phyloP scores from a whole-genome alignment of 2,797 vertebrate genomes.

The Sphenopsis melanotis region DNA sequence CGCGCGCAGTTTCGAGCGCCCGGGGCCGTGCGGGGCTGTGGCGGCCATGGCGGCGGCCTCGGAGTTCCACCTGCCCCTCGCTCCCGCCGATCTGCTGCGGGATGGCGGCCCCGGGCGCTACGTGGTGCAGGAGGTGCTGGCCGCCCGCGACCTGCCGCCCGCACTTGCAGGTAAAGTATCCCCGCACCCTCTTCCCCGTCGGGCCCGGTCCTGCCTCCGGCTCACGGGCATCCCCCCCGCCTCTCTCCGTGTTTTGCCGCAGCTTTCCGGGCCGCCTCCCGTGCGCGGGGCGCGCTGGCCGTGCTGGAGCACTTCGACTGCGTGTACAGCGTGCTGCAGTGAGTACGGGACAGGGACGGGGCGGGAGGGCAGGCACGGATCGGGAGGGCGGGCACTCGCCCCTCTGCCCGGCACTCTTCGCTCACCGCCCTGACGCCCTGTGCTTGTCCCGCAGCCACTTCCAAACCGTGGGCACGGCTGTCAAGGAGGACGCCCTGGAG shows the following conservation, averaged over 20 bases:
- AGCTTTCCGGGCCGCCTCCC: slow-evolving; percentile 83
- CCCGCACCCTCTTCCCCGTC: fast-evolving
- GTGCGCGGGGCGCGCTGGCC: slow-evolving; percentile 80
- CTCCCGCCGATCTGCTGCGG: slow-evolving; percentile 82
- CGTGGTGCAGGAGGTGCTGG: slow-evolving; percentile 84
- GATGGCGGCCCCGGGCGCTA: slow-evolving; percentile 85
- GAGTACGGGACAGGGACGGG: slow-evolving; percentile 62
- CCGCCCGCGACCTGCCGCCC: slow-evolving; percentile 74
- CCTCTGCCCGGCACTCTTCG: too few relatives aligned
- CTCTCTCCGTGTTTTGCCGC: not conserved
- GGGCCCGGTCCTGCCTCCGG: too few relatives aligned
- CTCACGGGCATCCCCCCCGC: fast-evolving
- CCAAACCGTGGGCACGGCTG: slow-evolving; percentile 67
- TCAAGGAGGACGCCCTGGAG: slow-evolving; percentile 88
- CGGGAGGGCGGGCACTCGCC: not conserved
- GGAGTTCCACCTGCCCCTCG: slow-evolving; percentile 85
- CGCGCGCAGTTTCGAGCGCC: not conserved
- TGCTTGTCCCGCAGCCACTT: slow-evolving; percentile 77
- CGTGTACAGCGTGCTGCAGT: slow-evolving; percentile 89
- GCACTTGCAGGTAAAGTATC: slow-evolving; percentile 75
- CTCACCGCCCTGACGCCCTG: fast-evolving
- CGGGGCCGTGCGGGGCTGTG: fast-evolving
- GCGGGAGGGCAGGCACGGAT: too few relatives aligned
- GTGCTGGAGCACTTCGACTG: slow-evolving; percentile 91
- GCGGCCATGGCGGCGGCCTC: not conserved